Conservation (phyloP, 2,888 invertebrate species). For the Stomorhina lunata region DNA sequence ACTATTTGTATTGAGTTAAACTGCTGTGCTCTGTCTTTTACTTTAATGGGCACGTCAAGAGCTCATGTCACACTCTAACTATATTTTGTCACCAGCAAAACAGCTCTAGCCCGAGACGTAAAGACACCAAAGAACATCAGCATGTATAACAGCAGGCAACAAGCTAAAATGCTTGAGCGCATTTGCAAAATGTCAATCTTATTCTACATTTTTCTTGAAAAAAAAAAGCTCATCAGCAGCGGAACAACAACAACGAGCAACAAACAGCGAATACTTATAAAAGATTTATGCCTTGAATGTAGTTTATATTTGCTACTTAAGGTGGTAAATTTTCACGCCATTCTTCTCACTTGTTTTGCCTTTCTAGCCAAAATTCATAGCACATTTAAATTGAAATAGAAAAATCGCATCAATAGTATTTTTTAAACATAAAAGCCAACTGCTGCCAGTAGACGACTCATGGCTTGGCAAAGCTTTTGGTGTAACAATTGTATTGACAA, state of each 20-base stretch:
- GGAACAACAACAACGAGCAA: constrained; percentile 2
- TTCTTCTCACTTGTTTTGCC: constrained; percentile 46
- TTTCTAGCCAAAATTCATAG: too few species aligned
- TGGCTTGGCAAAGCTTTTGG: too few species aligned
- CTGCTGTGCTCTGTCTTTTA: constrained; percentile 41
- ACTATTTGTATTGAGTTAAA: not conserved
- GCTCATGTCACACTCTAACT: constrained; percentile 65
- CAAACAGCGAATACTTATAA: constrained; percentile 26
- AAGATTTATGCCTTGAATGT: constrained; percentile 54
- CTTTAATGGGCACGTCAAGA: constrained; percentile 65
- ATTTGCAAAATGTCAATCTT: constrained; percentile 78
- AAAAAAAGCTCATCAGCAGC: constrained; percentile 59
- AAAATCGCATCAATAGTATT: constrained; percentile 45
- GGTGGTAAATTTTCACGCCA: constrained; percentile 66
- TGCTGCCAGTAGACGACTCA: not conserved
- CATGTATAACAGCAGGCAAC: not conserved
- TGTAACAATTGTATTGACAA: constrained; percentile 65
- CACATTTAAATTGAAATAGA: constrained; percentile 45
- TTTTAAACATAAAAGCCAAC: not conserved
- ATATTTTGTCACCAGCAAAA: constrained; percentile 63
- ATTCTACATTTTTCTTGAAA: constrained; percentile 68
- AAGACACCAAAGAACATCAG: not conserved
- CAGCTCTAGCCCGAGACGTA: not conserved
- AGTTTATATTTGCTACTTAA: constrained; percentile 63
- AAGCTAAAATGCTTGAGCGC: constrained; percentile 66